Evolutionary conservation across 2,113 vertebrate genomes (phyloP).

Genomic region (Hyperopisus bebe): DNA sequence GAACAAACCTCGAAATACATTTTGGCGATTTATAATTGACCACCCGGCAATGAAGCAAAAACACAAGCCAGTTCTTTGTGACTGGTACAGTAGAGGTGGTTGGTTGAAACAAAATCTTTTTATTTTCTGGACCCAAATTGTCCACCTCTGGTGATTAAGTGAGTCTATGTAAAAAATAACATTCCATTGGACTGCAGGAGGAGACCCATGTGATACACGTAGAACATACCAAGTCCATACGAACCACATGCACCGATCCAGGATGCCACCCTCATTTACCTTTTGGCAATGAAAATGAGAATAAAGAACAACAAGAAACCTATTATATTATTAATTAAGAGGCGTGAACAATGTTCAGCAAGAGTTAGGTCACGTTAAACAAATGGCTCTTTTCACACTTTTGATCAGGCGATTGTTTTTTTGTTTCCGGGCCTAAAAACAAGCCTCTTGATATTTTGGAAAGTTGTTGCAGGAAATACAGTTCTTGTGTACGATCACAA

Average conservation of each 20-base stretch:
- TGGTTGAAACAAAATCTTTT: neutral
- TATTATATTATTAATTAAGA: conserved; percentile 8
- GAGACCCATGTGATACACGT: neutral
- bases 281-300: neutral
- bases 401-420: neutral
- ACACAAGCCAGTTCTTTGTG: neutral
- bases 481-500: neutral
- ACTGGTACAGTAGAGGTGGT: neutral
- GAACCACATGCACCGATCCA: neutral
- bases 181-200: neutral
- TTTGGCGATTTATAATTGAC: neutral
- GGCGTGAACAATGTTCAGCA: neutral
- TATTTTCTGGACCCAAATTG: too few species aligned
- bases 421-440: neutral
- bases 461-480: neutral
- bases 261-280: neutral
- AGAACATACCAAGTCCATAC: neutral
- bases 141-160: neutral
- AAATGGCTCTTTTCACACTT: neutral
- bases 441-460: neutral
- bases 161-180: neutral
- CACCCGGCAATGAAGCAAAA: neutral
- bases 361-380: neutral
- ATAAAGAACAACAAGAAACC: neutral
- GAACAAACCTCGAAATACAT: neutral